A percentile compares a stretch with the other conserved stretches of the same genome.
Evolutionary conservation across 2,113 vertebrate species (phyloP).

Genomic region (Accipiter cooperii): DNA sequence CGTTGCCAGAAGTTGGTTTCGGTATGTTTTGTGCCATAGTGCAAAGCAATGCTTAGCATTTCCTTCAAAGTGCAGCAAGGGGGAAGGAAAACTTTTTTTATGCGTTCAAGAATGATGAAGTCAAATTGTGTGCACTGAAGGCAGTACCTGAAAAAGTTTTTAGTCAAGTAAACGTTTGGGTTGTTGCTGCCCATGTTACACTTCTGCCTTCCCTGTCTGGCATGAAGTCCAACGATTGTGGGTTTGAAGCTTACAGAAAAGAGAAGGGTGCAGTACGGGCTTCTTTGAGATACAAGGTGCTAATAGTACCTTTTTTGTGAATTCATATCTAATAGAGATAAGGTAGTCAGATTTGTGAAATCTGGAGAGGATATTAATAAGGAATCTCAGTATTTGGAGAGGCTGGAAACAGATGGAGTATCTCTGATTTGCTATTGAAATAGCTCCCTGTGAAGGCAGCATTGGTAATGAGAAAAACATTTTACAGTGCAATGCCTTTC

Average conservation of each 20-base stretch:
- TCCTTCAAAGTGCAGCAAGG: not conserved
- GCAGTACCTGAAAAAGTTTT: not conserved
- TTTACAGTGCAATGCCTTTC: not conserved
- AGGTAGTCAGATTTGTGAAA: not conserved
- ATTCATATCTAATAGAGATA: too few relatives aligned
- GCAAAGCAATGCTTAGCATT: not conserved
- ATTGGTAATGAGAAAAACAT: not conserved
- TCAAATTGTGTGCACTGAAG: not conserved
- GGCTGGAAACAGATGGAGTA: not conserved
- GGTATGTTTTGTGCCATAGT: not conserved
- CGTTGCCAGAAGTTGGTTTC: too few relatives aligned
- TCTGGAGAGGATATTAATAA: not conserved
- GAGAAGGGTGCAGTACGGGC: not conserved
- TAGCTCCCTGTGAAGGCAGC: not conserved
- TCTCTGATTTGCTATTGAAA: not conserved
- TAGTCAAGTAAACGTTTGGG: not conserved
- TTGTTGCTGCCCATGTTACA: not conserved
- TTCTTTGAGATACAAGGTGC: not conserved
- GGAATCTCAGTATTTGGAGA: not conserved
- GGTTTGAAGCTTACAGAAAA: not conserved
- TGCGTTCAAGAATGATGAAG: too few relatives aligned
- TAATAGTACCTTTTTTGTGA: not conserved
- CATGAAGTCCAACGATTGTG: not conserved
- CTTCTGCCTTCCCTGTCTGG: not conserved
- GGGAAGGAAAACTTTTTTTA: not conserved